These are phyloP conservation scores for Argentina silus DNA, from an alignment of 2,797 vertebrate genomes.

Conservation along the genomic window DNA sequence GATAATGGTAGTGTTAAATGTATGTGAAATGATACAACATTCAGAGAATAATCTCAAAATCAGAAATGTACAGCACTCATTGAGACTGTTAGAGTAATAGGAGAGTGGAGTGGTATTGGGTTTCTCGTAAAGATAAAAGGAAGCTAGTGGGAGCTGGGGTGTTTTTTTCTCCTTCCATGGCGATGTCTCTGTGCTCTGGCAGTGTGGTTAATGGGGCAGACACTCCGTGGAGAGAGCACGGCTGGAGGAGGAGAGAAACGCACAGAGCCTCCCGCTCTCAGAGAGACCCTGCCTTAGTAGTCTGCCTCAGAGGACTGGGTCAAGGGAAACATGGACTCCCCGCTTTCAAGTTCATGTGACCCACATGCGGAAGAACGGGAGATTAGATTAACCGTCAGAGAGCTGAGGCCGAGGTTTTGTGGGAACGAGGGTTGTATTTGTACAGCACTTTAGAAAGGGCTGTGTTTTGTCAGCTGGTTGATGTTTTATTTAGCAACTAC, in stretches of 20 bases:
- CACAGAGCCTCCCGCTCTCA: background rate
- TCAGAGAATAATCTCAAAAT: conserved; percentile 2
- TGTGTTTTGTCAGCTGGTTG: too few species aligned
- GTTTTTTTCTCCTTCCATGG: conserved; percentile 1
- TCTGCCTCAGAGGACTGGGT: background rate
- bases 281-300: background rate
- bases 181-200: conserved; percentile 25
- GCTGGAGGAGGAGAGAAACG: background rate
- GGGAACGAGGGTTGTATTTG: background rate
- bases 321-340: background rate
- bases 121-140: background rate
- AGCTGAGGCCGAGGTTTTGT: background rate
- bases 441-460: background rate
- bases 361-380: conserved; percentile 10
- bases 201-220: conserved; percentile 41
- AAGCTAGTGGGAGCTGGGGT: background rate
- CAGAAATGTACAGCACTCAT: conserved; percentile 4
- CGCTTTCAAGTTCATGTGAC: conserved; percentile 13
- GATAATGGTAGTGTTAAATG: background rate
- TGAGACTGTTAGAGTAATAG: conserved; percentile 7
- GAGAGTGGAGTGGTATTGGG: background rate
- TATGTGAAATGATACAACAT: background rate
- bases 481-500: too few species aligned
- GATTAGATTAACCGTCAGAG: background rate
- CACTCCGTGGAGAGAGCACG: background rate